These are phyloP conservation scores for Fragum fragum DNA, from an alignment of 2,888 invertebrate species.

Conservation along the genomic window DNA sequence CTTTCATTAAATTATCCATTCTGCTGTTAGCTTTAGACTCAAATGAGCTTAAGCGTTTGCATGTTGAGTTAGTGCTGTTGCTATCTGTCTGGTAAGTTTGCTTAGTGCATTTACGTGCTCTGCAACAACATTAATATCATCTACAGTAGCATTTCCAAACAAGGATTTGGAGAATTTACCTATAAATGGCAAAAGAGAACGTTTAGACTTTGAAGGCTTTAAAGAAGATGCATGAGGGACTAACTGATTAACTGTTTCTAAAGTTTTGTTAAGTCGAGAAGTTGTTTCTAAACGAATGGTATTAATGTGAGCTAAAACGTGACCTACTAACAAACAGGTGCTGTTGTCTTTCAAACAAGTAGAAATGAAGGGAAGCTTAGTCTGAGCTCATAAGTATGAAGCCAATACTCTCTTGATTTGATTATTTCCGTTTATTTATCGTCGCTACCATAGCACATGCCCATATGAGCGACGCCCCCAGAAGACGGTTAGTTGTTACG, in stretches of 20 bases:
- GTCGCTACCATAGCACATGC: no score
- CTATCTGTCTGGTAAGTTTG: conserved; percentile 19
- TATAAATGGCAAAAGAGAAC: conserved; percentile 52
- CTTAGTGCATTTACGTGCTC: conserved; percentile 39
- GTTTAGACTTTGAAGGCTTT: conserved; percentile 7
- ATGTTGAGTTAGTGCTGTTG: conserved; percentile 32
- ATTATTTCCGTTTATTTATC: no score
- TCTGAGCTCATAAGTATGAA: conserved; percentile 48
- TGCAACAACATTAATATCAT: conserved; percentile 51
- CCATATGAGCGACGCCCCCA: no score
- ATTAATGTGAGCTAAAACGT: conserved; percentile 32
- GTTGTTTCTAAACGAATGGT: conserved; percentile 16
- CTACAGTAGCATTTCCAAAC: conserved; percentile 60
- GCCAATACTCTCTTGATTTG: conserved; percentile 51
- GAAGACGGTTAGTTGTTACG: no score
- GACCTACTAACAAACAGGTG: neutral
- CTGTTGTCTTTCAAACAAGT: conserved; percentile 1
- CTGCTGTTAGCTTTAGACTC: neutral
- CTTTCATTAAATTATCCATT: conserved; percentile 32
- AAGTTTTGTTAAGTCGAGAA: conserved; percentile 19
- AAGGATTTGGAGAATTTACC: conserved; percentile 51
- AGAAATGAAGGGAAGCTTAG: conserved; percentile 12
- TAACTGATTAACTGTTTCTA: neutral
- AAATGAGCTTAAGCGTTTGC: conserved; percentile 24
- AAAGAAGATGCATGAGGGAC: conserved; percentile 18